Evolutionary conservation across 2,888 invertebrate genomes (phyloP).

Genomic region (Thymelicus acteon): DNA sequence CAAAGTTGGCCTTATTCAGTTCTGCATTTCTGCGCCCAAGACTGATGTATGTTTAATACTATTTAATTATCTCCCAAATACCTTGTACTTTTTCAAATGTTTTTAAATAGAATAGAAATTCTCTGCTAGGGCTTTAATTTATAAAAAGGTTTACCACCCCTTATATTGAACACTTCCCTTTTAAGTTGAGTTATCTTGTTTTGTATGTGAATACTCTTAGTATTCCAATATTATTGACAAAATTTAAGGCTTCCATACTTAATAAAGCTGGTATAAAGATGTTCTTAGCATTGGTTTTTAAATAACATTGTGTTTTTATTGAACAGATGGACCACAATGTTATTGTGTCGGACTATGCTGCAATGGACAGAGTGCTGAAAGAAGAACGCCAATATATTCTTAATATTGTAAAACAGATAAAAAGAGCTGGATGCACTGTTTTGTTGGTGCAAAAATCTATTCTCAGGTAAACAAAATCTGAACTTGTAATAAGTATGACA

Average conservation of each 20-base stretch:
- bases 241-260: not conserved
- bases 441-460: conserved; percentile 94
- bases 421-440: conserved; percentile 99
- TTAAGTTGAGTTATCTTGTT: no score
- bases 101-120: no score
- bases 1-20: conserved; percentile 99
- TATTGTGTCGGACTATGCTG: conserved; percentile 99
- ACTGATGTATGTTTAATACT: conserved; percentile 90
- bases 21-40: conserved; percentile 99
- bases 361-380: conserved; percentile 99
- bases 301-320: not conserved
- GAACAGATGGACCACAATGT: conserved; percentile 96
- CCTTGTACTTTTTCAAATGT: no score
- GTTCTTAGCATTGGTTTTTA: no score
- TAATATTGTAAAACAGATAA: conserved; percentile 99
- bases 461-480: conserved; percentile 82
- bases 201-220: no score
- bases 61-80: no score
- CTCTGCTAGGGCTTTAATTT: no score
- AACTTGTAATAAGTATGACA: not conserved
- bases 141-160: no score
- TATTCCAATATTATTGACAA: not conserved
- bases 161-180: no score
- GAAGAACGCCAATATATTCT: conserved; percentile 99
- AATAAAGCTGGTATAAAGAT: no score